Evolutionary conservation across 53 echinoderm and acorn worm genomes (phyloP).

Genomic region (Zoroaster sp.): DNA sequence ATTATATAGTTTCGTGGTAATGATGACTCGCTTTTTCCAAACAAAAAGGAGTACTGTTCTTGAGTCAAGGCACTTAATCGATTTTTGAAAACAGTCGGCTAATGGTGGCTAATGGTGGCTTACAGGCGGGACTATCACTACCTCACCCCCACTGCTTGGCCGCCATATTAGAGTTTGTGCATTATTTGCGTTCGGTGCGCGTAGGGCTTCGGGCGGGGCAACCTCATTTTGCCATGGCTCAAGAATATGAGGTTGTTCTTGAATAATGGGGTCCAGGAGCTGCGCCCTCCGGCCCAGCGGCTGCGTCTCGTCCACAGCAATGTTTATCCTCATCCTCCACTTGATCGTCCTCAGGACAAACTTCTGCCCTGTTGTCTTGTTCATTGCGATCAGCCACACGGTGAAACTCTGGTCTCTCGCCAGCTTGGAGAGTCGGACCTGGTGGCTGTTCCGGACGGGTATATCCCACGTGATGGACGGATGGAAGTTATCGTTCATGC

Average conservation of each 20-base stretch:
- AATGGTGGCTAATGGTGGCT: slow-evolving; percentile 63
- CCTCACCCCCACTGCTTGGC: slow-evolving; percentile 82
- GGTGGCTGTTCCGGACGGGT: slow-evolving; percentile 94
- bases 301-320: slow-evolving; percentile 86
- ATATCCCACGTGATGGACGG: slow-evolving; percentile 99
- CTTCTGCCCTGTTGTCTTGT: slow-evolving; percentile 94
- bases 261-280: slow-evolving; percentile 86
- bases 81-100: background rate
- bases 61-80: slow-evolving; percentile 45
- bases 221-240: slow-evolving; percentile 90
- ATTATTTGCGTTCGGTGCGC: slow-evolving; percentile 96
- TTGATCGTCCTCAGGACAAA: slow-evolving; percentile 95
- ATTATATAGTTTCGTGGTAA: background rate
- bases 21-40: slow-evolving; percentile 40
- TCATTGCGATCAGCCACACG: slow-evolving; percentile 94
- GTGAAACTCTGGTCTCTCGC: slow-evolving; percentile 98
- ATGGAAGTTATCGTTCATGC: slow-evolving; percentile 99
- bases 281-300: slow-evolving; percentile 87
- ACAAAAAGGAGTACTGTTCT: slow-evolving; percentile 56
- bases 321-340: slow-evolving; percentile 97
- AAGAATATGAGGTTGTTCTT: slow-evolving; percentile 89
- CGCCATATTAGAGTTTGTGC: slow-evolving; percentile 98
- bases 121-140: slow-evolving; percentile 94
- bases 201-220: slow-evolving; percentile 87
- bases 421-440: slow-evolving; percentile 86